Percentiles rank a stretch among this genome's conserved stretches.
phyloP scores from a whole-genome alignment of 2,113 vertebrate species.

The Etheostoma cragini region DNA sequence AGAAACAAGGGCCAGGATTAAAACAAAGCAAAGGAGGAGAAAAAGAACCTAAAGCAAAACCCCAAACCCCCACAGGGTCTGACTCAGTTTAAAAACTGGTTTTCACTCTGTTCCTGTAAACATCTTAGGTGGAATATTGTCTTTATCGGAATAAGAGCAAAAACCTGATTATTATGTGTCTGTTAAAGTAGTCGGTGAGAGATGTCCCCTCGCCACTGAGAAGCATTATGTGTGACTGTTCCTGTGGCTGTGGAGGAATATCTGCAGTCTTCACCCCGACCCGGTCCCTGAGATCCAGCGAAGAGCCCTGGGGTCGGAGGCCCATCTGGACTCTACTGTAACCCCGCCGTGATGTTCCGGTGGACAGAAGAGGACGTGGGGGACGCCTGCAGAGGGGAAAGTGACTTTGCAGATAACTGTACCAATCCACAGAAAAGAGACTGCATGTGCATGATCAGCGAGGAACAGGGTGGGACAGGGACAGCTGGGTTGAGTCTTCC shows the following conservation, averaged over 20 bases:
- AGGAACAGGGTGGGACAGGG: conserved; percentile 37
- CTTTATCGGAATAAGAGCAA: too few species aligned
- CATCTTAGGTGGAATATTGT: too few species aligned
- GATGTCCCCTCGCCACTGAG: neutral
- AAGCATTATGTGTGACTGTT: neutral
- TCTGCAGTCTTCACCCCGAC: neutral
- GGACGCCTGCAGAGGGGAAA: conserved; percentile 23
- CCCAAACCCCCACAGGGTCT: too few species aligned
- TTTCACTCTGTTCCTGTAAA: too few species aligned
- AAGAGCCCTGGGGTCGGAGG: conserved; percentile 12
- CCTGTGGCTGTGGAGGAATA: neutral
- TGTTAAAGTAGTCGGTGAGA: neutral
- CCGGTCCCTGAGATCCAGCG: conserved; percentile 8
- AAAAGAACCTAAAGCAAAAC: too few species aligned
- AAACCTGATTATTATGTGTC: too few species aligned
- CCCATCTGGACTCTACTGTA: conserved; percentile 40
- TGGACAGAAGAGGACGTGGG: conserved; percentile 53
- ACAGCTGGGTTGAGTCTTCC: neutral
- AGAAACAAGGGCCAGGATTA: too few species aligned
- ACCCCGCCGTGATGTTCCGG: neutral
- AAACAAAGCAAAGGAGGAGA: too few species aligned
- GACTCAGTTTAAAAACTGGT: too few species aligned
- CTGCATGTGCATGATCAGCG: conserved; percentile 28
- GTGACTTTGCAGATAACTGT: conserved; percentile 46
- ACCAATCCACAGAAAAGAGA: neutral